Percentiles rank a stretch among this genome's conserved stretches.
These are phyloP conservation scores for Anastatus disparis DNA, from an alignment of 1,140 invertebrate genomes.

Conservation along the genomic window DNA sequence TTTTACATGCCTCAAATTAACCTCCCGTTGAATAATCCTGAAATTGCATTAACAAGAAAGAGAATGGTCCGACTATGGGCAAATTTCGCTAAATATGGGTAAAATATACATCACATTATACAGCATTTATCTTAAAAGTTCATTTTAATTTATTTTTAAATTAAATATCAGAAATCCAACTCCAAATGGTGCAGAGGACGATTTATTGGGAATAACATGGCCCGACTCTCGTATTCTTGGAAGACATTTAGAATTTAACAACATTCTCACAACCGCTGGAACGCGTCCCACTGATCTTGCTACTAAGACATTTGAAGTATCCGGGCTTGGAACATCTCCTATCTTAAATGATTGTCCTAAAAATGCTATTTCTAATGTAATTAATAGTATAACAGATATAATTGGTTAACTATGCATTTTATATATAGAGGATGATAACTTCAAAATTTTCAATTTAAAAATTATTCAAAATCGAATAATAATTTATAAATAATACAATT, in stretches of 20 bases:
- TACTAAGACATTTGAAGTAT: not conserved
- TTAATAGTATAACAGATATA: not conserved
- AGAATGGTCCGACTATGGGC: conserved; percentile 4
- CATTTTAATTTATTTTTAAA: no score
- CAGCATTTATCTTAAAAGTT: not conserved
- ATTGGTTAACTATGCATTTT: no score
- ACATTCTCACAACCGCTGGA: not conserved
- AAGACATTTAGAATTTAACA: conserved; percentile 11
- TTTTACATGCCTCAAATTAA: conserved; percentile 7
- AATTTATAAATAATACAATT: no score
- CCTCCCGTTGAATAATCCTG: not conserved
- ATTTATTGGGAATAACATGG: conserved; percentile 2
- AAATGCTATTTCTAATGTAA: not conserved
- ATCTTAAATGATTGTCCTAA: not conserved
- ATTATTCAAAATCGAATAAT: no score
- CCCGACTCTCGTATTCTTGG: not conserved
- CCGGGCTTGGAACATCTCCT: not conserved
- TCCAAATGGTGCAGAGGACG: not conserved
- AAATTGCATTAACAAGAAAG: not conserved
- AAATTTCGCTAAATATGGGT: conserved; percentile 29
- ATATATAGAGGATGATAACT: no score
- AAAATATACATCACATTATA: not conserved
- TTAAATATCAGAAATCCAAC: conserved; percentile 28
- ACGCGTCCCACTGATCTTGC: not conserved
- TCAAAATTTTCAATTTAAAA: no score